Evolutionary conservation across 2,797 vertebrate species (phyloP).

Genomic region (Brachyalestes nurse): DNA sequence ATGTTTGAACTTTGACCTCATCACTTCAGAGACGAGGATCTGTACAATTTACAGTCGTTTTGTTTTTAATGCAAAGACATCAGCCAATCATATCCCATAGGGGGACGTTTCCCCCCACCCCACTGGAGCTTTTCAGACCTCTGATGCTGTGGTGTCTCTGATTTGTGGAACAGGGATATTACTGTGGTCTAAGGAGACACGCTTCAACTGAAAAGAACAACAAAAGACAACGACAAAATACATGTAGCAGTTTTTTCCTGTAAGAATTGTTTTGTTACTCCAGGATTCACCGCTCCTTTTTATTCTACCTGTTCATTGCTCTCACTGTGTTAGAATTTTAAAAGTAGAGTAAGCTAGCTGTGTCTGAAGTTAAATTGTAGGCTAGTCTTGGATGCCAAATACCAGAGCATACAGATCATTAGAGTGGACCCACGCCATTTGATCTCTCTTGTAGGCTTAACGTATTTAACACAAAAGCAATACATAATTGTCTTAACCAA

Average conservation of each 20-base stretch:
- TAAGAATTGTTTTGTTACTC: constrained; percentile 74
- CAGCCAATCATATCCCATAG: constrained; percentile 69
- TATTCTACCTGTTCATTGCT: constrained; percentile 77
- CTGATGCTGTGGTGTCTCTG: constrained; percentile 65
- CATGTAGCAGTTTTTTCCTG: constrained; percentile 79
- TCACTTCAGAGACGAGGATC: constrained; percentile 70
- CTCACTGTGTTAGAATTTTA: constrained; percentile 83
- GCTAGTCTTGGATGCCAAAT: constrained; percentile 52
- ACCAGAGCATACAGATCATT: constrained; percentile 32
- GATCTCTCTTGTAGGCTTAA: constrained; percentile 40
- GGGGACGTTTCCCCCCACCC: constrained; percentile 63
- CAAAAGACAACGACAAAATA: constrained; percentile 71
- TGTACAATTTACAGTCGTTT: constrained; percentile 46
- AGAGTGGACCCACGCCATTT: constrained; percentile 36
- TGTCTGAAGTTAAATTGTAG: constrained; percentile 80
- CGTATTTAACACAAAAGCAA: constrained; percentile 68
- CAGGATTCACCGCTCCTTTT: constrained; percentile 70
- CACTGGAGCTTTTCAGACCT: constrained; percentile 70
- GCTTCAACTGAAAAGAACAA: constrained; percentile 70
- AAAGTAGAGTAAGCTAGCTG: constrained; percentile 79
- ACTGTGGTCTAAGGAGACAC: constrained; percentile 71
- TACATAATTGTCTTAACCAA: constrained; percentile 70
- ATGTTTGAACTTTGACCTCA: constrained; percentile 73
- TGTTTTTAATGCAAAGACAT: constrained; percentile 74
- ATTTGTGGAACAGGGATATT: constrained; percentile 60